phyloP scores from a whole-genome alignment of 2,797 vertebrate genomes.

The Pteronotus mesoamericanus region DNA sequence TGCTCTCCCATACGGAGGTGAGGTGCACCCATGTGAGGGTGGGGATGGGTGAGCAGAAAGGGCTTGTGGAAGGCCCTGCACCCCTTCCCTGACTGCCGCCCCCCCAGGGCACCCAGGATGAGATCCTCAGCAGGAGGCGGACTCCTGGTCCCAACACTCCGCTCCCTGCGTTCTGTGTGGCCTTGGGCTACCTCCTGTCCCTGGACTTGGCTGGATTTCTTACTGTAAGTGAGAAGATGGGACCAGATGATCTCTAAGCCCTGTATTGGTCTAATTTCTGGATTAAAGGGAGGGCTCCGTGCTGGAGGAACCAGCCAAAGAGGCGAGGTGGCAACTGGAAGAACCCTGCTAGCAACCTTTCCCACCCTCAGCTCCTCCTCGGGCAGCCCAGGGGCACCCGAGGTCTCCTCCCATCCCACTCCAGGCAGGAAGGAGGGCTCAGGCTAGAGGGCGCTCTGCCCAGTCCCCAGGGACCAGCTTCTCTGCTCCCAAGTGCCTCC shows the following conservation, averaged over 20 bases:
- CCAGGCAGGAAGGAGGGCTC: not conserved
- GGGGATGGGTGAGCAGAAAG: not conserved
- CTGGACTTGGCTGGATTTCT: not conserved
- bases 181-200: conserved; percentile 15
- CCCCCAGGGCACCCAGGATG: not conserved
- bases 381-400: not conserved
- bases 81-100: not conserved
- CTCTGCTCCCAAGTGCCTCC: not conserved
- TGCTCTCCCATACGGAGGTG: not conserved
- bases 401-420: not conserved
- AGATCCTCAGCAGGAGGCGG: not conserved
- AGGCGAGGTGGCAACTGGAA: not conserved
- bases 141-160: not conserved
- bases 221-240: not conserved
- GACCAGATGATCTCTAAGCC: not conserved
- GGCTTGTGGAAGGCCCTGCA: not conserved
- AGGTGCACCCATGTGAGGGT: not conserved
- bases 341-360: not conserved
- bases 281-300: not conserved
- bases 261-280: conserved; percentile 28
- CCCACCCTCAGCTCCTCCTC: not conserved
- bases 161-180: not conserved
- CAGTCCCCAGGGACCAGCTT: not conserved
- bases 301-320: not conserved
- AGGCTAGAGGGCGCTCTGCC: conserved; percentile 20